Base-by-base conservation (phyloP, 1,140 invertebrate species). In the Reticulitermes speratus region DNA sequence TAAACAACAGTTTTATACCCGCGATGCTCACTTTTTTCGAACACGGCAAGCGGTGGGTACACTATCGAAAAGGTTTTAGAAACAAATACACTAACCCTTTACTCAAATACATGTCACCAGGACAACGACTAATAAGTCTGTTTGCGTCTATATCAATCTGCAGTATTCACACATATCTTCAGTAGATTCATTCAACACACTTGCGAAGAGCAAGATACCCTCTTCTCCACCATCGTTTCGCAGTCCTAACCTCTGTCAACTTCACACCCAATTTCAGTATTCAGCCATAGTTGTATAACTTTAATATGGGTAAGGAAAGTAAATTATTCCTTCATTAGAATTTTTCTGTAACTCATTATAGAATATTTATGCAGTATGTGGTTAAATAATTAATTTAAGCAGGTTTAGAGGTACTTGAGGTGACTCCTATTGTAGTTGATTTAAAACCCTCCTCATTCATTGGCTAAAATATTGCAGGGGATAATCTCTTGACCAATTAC, bases 1-100 rank as follows among this genome's bases (percentile, higher is more conserved):
- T 85, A 85, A 85, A 85, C 85, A 85, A 85, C 59, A 85, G 38
- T 85, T 30, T 69, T 69, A 69, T 59, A 85, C 45, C 45, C 59
- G 85, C 85, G 85, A 85, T 85, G 85, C 59, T 85, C 85, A 85
- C 44, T 85, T 85, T 82, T 85, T 85, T 82, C 45, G 44, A 48
- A 52, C 45, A 84, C 45, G 52, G 83, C 52, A 84, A 45, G 83
- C 83, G 44, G 83, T 32, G 83, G 48, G 45, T n/a, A 52, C 14
- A 25, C 14, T 84, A 84, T 84, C 30, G 52, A 52, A 52, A 45
- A 83, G 32, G n/a, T 84, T 59, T 84, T 83, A 52, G n/a, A 52
- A 48, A 84, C 52, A 52, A 32, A 84, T 45, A 52, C 44, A 52
- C 83, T 84, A 52, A 30, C 83, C n/a, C n/a, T 52, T 55, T 84